Evolutionary conservation across 2,888 invertebrate species (phyloP).

Genomic region (Stegana nigrithorax): DNA sequence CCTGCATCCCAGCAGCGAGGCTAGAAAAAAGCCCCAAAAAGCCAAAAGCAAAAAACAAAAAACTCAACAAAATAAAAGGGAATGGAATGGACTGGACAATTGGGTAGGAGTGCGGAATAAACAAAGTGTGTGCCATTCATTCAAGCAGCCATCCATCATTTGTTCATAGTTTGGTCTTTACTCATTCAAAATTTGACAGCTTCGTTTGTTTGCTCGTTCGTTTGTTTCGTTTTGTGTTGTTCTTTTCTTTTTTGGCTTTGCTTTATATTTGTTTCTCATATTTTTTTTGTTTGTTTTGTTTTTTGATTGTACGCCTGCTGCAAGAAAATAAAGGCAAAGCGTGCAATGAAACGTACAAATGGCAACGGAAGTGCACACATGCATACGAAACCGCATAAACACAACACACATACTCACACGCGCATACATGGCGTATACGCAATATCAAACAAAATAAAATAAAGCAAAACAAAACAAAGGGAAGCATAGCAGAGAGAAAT

Average conservation of each 20-base stretch:
- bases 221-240: slow-evolving; percentile 43
- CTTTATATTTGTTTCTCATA: slow-evolving; percentile 9
- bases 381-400: slow-evolving; percentile 39
- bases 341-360: slow-evolving; percentile 24
- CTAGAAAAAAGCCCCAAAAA: neutral
- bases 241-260: slow-evolving; percentile 20
- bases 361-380: slow-evolving; percentile 53
- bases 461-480: slow-evolving; percentile 3
- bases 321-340: neutral
- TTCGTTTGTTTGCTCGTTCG: slow-evolving; percentile 51
- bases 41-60: neutral
- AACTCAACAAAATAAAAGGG: neutral
- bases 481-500: too few species aligned
- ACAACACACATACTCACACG: slow-evolving; percentile 29
- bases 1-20: too few species aligned
- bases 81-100: too few species aligned
- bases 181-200: slow-evolving; percentile 61
- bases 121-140: neutral
- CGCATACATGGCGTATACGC: neutral
- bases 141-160: slow-evolving; percentile 49
- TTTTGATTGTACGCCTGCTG: slow-evolving; percentile 19
- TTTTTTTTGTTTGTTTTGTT: slow-evolving; percentile 19
- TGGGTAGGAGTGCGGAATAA: too few species aligned
- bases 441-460: slow-evolving; percentile 17
- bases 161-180: slow-evolving; percentile 55